Evolutionary conservation across 2,797 vertebrate genomes (phyloP).

Genomic region (Hylomyscus alleni): DNA sequence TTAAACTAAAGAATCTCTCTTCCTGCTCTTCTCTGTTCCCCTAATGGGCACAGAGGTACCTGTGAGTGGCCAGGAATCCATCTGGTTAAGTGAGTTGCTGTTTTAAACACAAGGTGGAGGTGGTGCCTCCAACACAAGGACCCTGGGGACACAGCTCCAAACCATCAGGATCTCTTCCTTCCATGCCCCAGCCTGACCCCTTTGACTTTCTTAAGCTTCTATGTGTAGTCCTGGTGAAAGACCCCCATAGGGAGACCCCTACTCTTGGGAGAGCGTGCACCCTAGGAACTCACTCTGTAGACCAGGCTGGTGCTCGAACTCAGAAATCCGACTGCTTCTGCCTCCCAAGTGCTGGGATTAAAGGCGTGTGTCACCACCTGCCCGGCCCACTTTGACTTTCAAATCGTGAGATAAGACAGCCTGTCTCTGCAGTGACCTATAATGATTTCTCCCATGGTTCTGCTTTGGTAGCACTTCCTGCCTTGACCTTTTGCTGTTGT

Average conservation of each 20-base stretch:
- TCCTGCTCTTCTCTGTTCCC: background rate
- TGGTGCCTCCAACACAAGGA: background rate
- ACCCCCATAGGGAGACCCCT: no score
- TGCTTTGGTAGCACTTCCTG: background rate
- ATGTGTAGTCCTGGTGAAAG: no score
- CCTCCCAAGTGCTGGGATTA: no score
- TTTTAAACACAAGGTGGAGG: background rate
- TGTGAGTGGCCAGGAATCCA: background rate
- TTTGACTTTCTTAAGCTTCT: no score
- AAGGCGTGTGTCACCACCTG: no score
- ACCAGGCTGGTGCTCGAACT: no score
- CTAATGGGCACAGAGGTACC: background rate
- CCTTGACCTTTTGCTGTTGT: background rate
- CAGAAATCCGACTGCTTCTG: no score
- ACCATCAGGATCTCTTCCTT: background rate
- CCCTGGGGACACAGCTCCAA: background rate
- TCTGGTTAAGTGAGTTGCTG: background rate
- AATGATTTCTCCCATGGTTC: background rate
- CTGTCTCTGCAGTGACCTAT: background rate
- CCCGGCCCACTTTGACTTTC: background rate
- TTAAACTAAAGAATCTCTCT: background rate
- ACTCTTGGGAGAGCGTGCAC: no score
- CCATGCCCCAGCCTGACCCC: background rate
- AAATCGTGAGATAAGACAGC: background rate
- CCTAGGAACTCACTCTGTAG: no score